These are phyloP conservation scores for Apeira syringaria DNA, from an alignment of 2,888 invertebrate genomes.

Conservation along the genomic window DNA sequence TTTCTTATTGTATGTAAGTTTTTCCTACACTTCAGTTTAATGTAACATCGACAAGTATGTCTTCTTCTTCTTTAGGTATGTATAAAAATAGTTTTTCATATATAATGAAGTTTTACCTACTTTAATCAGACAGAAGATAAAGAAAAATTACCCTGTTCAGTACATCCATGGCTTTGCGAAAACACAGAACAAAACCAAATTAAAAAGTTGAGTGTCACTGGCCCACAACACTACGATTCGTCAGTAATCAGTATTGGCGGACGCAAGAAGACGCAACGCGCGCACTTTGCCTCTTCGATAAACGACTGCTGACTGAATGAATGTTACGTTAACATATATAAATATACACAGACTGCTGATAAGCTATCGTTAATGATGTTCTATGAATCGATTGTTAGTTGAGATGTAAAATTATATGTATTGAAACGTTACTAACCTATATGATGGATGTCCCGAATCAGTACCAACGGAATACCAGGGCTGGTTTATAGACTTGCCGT, in stretches of 20 bases:
- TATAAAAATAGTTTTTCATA: too few species aligned
- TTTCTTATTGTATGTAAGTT: too few species aligned
- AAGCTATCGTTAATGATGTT: constrained; percentile 33
- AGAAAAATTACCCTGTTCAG: constrained; percentile 37
- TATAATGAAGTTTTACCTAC: too few species aligned
- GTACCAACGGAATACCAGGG: too few species aligned
- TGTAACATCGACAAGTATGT: too few species aligned
- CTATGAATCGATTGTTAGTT: constrained; percentile 24
- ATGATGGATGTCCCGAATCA: too few species aligned
- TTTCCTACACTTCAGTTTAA: too few species aligned
- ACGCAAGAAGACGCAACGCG: constrained; percentile 33
- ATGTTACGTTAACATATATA: constrained; percentile 34
- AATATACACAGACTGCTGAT: constrained; percentile 35
- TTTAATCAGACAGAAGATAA: too few species aligned
- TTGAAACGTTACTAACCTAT: too few species aligned
- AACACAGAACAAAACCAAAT: constrained; percentile 9
- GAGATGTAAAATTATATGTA: not conserved
- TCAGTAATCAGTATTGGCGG: constrained; percentile 29
- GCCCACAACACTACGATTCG: constrained; percentile 22
- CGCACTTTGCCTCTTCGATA: constrained; percentile 25
- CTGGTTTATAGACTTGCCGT: too few species aligned
- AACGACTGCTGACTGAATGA: constrained; percentile 28
- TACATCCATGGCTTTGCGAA: constrained; percentile 36
- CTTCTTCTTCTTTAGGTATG: too few species aligned
- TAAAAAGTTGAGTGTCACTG: constrained; percentile 15